These are phyloP conservation scores for Arctia plantaginis DNA, from an alignment of 2,888 invertebrate genomes.

Conservation along the genomic window DNA sequence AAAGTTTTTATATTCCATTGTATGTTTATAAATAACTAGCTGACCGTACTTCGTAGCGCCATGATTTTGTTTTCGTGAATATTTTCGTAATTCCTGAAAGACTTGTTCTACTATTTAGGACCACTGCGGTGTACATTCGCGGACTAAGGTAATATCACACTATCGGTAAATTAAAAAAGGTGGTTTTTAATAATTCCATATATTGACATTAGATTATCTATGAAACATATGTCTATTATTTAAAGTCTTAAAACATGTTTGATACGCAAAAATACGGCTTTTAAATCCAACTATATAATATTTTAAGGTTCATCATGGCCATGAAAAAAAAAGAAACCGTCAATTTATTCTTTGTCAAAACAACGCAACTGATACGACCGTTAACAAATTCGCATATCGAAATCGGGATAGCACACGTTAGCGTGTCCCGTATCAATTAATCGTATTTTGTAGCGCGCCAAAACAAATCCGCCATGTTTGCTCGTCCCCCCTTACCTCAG, in stretches of 20 bases:
- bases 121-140: no score
- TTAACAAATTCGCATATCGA: slow-evolving; percentile 55
- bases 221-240: no score
- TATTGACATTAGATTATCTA: no score
- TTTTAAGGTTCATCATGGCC: not conserved
- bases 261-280: not conserved
- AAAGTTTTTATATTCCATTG: no score
- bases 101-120: no score
- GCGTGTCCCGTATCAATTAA: slow-evolving; percentile 78
- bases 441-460: slow-evolving; percentile 77
- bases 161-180: no score
- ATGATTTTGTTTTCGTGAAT: no score
- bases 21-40: no score
- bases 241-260: not conserved
- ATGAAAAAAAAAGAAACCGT: not conserved
- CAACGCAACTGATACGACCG: slow-evolving; percentile 23
- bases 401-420: slow-evolving; percentile 56
- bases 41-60: no score
- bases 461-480: slow-evolving; percentile 79
- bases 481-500: slow-evolving; percentile 28
- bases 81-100: no score
- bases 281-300: not conserved
- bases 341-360: slow-evolving; percentile 6
- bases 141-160: no score
- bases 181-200: no score